Conservation (phyloP, 1,140 invertebrate genomes). For the Helicoverpa zea region DNA sequence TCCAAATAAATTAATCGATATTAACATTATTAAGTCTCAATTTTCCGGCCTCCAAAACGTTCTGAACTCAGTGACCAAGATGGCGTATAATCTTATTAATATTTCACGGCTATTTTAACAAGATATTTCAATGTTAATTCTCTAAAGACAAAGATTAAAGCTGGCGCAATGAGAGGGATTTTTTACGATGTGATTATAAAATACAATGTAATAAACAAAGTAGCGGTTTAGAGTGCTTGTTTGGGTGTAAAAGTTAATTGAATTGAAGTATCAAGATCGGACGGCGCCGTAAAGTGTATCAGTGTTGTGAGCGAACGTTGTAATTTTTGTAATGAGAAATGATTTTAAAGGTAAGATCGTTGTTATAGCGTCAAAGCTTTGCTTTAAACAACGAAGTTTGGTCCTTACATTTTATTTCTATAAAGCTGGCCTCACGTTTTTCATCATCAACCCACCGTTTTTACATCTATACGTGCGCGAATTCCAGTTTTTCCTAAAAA, state of each 20-base stretch:
- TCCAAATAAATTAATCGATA: no score
- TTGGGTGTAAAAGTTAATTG: slow-evolving; percentile 32
- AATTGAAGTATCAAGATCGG: slow-evolving; percentile 25
- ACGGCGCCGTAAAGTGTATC: neutral
- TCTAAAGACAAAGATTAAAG: slow-evolving; percentile 43
- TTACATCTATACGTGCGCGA: no score
- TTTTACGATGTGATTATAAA: slow-evolving; percentile 46
- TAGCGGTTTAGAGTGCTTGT: slow-evolving; percentile 11
- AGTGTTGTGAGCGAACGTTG: neutral
- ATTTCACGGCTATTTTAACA: slow-evolving; percentile 40
- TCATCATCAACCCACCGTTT: no score
- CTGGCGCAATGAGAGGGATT: neutral
- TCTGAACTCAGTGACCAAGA: neutral
- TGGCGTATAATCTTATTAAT: slow-evolving; percentile 40
- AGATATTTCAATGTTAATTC: slow-evolving; percentile 45
- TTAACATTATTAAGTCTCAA: slow-evolving; percentile 4
- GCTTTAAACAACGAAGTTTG: no score
- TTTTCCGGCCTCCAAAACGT: neutral
- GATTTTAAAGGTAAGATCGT: neutral
- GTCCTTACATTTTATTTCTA: no score
- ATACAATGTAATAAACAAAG: slow-evolving; percentile 35
- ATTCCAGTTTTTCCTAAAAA: no score
- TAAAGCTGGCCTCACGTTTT: no score
- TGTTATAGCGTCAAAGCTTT: no score
- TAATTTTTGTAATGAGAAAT: neutral